A percentile compares a stretch with the other conserved stretches of the same genome.
These are phyloP conservation scores for Hydrochoerus hydrochaeris DNA, from an alignment of 2,113 vertebrate species.

Conservation along the genomic window DNA sequence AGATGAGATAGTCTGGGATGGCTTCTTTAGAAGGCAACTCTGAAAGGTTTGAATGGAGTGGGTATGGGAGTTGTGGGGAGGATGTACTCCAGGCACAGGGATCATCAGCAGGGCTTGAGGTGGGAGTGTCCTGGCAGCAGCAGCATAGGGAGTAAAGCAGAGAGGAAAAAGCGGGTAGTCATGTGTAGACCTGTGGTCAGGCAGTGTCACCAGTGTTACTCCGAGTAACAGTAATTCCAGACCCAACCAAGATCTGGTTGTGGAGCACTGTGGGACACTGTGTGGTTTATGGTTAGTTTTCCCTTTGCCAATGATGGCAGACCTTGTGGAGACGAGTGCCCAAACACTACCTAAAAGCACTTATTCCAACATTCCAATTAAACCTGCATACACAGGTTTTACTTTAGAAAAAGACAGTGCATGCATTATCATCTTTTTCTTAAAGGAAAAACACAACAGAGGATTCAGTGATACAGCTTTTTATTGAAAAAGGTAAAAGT, in stretches of 20 bases:
- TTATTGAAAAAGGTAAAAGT: neutral
- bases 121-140: neutral
- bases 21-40: neutral
- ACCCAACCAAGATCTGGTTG: neutral
- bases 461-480: neutral
- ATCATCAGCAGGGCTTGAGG: neutral
- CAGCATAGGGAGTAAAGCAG: neutral
- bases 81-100: neutral
- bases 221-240: neutral
- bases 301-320: neutral
- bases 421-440: neutral
- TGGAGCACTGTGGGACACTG: neutral
- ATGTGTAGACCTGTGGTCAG: neutral
- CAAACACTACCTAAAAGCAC: neutral
- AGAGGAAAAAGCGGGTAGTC: neutral
- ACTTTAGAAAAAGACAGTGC: neutral
- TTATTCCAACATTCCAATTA: neutral
- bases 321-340: neutral
- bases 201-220: neutral
- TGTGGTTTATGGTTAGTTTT: neutral
- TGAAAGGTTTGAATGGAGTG: neutral
- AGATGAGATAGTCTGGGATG: neutral
- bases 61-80: neutral
- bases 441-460: neutral
- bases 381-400: neutral